Evolutionary conservation across 2,113 vertebrate genomes (phyloP).

Genomic region (Oophaga pumilio): DNA sequence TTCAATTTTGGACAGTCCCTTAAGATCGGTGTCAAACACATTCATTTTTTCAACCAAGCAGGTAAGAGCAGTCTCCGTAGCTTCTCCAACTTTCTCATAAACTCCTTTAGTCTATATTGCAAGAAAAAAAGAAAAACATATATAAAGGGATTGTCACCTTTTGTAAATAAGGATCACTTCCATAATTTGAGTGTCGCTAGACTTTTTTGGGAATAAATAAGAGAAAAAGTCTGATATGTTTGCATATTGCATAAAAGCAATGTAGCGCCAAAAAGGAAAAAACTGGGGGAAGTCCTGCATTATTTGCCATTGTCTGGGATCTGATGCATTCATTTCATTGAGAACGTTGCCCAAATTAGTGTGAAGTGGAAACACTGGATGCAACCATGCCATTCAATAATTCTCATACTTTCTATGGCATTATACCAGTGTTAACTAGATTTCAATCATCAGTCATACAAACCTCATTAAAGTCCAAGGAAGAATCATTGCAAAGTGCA

Average conservation of each 20-base stretch:
- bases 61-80: conserved; percentile 74
- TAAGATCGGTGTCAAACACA: conserved; percentile 74
- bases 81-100: conserved; percentile 79
- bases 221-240: too few relatives aligned
- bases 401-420: neutral
- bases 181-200: too few relatives aligned
- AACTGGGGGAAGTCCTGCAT: neutral
- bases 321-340: neutral
- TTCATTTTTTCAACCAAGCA: conserved; percentile 78
- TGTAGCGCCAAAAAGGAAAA: neutral
- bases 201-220: too few relatives aligned
- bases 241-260: neutral
- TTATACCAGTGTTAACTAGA: neutral
- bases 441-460: conserved; percentile 54
- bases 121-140: conserved; percentile 43
- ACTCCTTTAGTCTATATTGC: conserved; percentile 75
- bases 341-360: neutral
- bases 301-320: neutral
- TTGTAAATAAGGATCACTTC: too few relatives aligned
- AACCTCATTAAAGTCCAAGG: conserved; percentile 97
- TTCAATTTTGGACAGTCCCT: conserved; percentile 78
- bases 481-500: conserved; percentile 96
- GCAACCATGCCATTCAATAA: neutral
- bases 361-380: neutral
- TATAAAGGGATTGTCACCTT: too few relatives aligned